These are phyloP conservation scores for Trichacis sp. DNA, from an alignment of 2,888 invertebrate genomes.

Conservation along the genomic window DNA sequence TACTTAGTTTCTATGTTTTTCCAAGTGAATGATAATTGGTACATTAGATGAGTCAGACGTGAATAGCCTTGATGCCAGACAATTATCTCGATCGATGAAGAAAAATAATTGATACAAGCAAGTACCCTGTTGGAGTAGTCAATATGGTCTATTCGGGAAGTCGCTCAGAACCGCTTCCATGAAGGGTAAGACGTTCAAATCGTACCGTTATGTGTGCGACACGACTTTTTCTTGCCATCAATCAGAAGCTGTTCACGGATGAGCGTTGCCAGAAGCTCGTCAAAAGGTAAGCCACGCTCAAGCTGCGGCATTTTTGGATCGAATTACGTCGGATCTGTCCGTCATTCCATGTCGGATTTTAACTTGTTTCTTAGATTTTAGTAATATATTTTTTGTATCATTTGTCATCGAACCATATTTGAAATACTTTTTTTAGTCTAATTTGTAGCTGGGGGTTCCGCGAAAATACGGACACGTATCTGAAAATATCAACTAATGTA, in stretches of 20 bases:
- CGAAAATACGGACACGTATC: too few relatives aligned
- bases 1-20: constrained; percentile 19
- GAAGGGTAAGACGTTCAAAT: constrained; percentile 62
- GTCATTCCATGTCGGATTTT: too few relatives aligned
- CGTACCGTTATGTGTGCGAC: constrained; percentile 60
- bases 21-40: constrained; percentile 41
- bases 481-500: too few relatives aligned
- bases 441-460: too few relatives aligned
- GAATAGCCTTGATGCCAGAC: constrained; percentile 40
- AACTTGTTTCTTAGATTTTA: too few relatives aligned
- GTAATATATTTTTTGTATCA: too few relatives aligned
- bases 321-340: neutral
- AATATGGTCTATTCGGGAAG: constrained; percentile 59
- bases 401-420: too few relatives aligned
- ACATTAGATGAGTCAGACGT: constrained; percentile 36
- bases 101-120: constrained; percentile 42
- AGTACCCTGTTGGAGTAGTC: constrained; percentile 39
- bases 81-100: constrained; percentile 40
- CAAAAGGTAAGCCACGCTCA: constrained; percentile 34
- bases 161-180: constrained; percentile 60
- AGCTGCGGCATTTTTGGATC: constrained; percentile 21
- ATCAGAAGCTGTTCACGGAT: constrained; percentile 46
- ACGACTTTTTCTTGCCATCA: constrained; percentile 50
- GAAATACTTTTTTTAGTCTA: too few relatives aligned
- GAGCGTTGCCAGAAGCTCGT: constrained; percentile 26